Evolutionary conservation across 1,140 invertebrate species (phyloP), one percentile per base, ranked within the genome.

Genomic region (Drosophila nebulosa): DNA sequence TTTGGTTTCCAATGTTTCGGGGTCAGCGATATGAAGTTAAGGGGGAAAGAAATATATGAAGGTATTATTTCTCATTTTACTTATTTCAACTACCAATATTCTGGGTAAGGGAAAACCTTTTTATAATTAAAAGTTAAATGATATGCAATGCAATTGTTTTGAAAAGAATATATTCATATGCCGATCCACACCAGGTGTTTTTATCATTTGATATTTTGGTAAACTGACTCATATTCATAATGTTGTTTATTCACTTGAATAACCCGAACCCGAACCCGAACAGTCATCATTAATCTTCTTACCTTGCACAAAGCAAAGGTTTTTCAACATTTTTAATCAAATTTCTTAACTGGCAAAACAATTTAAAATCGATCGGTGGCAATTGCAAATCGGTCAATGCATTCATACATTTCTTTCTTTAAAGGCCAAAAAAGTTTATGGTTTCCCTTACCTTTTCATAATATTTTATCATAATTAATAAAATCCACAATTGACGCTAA

Each of bases 81-180:
- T 26, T 70, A 9, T n/a, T 16, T n/a, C n/a, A 42, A 14, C 50
- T 30, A 16, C 9, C 42, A 18, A 9, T 62, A 32, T 42, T n/a
- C n/a, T n/a, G n/a, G n/a, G 12, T 51, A 24, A 22, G 42, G 72
- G 78, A 59, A 66, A 62, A 80, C 71, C 74, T 76, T 72, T 79
- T 84, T 79, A 64, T 59, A 53, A 18, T 3, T 12, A 0, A 10
- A 32, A 24, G 2, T 24, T 24, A 3, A 24, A 24, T 24, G 4
- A 24, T 24, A 24, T 4, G 4, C 2, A 24, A 12, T 12, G 30
- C 30, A 32, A 21, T 7, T 46, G 39, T 10, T 46, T 46, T 21
- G 0, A 3, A 14, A 21, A 46, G 14, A 46, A 18, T n/a, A 46
- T 10, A 46, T 36, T n/a, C 6, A 12, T 12, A 12, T 10, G 7